Evolutionary conservation across 2,888 invertebrate species (phyloP).

Genomic region (Pollenia angustigena): DNA sequence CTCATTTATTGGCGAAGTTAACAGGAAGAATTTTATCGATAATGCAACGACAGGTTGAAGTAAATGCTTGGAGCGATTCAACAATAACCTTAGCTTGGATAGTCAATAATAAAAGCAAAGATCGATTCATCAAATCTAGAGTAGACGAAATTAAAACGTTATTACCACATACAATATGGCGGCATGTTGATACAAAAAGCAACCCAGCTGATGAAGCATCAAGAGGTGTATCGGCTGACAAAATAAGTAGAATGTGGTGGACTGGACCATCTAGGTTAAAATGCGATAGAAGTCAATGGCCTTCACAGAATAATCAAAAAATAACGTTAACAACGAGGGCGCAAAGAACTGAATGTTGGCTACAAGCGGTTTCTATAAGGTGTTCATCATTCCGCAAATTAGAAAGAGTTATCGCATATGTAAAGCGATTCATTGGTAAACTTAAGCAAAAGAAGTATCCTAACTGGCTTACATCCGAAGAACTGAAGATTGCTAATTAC

Average conservation of each 20-base stretch:
- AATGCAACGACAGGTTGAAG: not conserved
- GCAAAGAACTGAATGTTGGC: no score
- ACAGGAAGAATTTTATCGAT: not conserved
- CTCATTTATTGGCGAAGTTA: not conserved
- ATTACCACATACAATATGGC: not conserved
- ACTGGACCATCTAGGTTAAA: not conserved
- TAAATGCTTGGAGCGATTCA: no score
- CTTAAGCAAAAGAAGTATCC: no score
- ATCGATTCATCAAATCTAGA: not conserved
- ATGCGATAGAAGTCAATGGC: not conserved
- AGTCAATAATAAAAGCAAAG: slow-evolving; percentile 2
- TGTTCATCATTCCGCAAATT: no score
- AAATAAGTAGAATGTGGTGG: not conserved
- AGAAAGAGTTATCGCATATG: no score
- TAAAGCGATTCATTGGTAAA: no score
- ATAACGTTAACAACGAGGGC: no score
- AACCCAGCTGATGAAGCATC: not conserved
- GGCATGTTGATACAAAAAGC: not conserved
- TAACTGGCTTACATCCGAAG: no score
- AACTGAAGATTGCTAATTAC: no score
- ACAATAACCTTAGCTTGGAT: slow-evolving; percentile 5
- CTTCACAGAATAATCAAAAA: no score
- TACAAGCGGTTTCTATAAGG: no score
- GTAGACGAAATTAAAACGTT: not conserved
- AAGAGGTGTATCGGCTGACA: no score